These are phyloP conservation scores for Brotogeris chrysoptera DNA, from an alignment of 2,797 vertebrate species.

Conservation along the genomic window DNA sequence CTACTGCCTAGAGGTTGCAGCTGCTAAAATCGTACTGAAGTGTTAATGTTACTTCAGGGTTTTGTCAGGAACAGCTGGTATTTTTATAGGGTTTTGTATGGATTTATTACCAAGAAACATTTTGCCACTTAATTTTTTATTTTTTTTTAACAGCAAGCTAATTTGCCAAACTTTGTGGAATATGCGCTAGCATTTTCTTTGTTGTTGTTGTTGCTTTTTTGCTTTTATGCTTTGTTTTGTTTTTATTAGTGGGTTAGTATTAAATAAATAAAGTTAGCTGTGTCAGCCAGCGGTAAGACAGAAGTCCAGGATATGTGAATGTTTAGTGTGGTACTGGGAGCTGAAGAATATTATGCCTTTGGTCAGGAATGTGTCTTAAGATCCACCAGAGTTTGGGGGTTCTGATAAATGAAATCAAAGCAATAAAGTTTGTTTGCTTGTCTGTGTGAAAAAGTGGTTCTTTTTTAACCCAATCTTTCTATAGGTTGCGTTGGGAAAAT, in stretches of 20 bases:
- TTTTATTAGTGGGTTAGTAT: neutral
- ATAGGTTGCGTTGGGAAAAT: neutral
- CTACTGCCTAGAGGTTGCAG: neutral
- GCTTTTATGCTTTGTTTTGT: neutral
- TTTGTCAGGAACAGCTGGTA: constrained; percentile 12
- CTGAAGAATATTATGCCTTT: neutral
- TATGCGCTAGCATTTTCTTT: neutral
- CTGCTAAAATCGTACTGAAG: constrained; percentile 1
- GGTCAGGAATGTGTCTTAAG: neutral
- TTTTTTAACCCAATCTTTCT: neutral
- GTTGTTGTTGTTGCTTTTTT: neutral
- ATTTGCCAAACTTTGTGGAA: neutral
- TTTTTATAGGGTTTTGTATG: neutral
- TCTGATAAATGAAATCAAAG: neutral
- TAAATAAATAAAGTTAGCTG: neutral
- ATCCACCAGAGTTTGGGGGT: neutral
- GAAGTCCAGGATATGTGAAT: neutral
- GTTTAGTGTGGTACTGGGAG: neutral
- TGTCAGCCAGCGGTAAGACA: neutral
- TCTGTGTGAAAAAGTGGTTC: neutral
- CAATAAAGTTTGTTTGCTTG: neutral
- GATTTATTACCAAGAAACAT: neutral
- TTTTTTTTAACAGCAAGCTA: neutral
- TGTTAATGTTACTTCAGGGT: neutral
- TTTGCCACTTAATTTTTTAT: neutral